Percentiles rank a stretch among this genome's conserved stretches.
These are phyloP conservation scores for Sciurus carolinensis DNA, from an alignment of 2,797 vertebrate genomes.

Conservation along the genomic window DNA sequence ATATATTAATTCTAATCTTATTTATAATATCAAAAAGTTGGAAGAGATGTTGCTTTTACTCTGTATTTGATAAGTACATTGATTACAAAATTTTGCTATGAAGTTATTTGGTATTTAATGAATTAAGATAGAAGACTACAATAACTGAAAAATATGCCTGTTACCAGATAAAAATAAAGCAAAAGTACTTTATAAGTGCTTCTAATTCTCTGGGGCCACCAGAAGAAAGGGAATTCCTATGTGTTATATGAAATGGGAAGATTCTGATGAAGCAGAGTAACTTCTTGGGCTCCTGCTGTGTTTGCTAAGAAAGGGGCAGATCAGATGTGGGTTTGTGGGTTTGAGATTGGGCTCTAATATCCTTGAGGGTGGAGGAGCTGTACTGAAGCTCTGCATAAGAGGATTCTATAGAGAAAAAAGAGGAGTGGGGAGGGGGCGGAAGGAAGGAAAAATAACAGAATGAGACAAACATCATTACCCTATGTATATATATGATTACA, in stretches of 20 bases:
- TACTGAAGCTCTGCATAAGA: background rate
- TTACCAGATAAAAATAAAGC: background rate
- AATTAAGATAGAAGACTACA: background rate
- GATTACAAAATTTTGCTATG: background rate
- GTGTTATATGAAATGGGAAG: background rate
- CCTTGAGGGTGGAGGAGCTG: background rate
- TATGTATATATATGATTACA: no score
- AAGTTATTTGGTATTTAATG: background rate
- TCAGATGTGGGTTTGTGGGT: background rate
- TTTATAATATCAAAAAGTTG: background rate
- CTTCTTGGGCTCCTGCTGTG: background rate
- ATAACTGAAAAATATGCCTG: background rate
- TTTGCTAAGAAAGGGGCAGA: background rate
- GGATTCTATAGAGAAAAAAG: no score
- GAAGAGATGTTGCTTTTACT: background rate
- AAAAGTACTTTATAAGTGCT: background rate
- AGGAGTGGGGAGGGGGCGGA: no score
- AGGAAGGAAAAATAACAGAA: no score
- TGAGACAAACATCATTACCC: no score
- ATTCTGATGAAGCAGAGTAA: no score
- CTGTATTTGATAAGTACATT: background rate
- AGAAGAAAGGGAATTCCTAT: background rate
- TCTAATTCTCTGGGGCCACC: background rate
- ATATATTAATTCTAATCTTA: conserved; percentile 1
- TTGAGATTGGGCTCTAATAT: background rate